These are phyloP conservation scores for Cryptocephalus moraei DNA, from an alignment of 2,888 invertebrate species.

Conservation along the genomic window DNA sequence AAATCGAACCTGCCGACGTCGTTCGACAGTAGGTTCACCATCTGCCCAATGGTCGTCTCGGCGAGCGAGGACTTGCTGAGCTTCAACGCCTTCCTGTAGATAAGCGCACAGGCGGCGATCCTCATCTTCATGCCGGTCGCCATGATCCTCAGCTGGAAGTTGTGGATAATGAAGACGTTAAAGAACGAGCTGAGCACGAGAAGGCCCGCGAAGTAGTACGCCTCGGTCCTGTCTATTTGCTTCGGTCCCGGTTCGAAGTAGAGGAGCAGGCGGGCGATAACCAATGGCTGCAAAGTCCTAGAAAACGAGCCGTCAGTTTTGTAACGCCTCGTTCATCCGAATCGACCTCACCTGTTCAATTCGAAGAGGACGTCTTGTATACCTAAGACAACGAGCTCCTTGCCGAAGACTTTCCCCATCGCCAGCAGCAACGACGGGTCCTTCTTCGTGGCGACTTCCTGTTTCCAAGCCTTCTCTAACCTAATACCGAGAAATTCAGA, in stretches of 20 bases:
- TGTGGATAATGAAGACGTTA: slow-evolving; percentile 50
- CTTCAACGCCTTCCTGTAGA: slow-evolving; percentile 49
- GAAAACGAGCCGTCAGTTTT: too few relatives aligned
- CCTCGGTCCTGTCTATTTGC: slow-evolving; percentile 39
- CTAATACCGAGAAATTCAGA: slow-evolving; percentile 35
- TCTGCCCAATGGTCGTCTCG: slow-evolving; percentile 20
- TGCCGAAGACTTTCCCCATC: slow-evolving; percentile 21
- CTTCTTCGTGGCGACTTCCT: slow-evolving; percentile 17
- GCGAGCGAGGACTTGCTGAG: slow-evolving; percentile 17
- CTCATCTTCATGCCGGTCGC: slow-evolving; percentile 78
- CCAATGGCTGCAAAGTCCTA: slow-evolving; percentile 22
- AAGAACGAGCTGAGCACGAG: slow-evolving; percentile 40
- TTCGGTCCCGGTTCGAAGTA: slow-evolving; percentile 46
- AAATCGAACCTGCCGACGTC: slow-evolving; percentile 71
- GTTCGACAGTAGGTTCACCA: slow-evolving; percentile 21
- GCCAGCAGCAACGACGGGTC: slow-evolving; percentile 23
- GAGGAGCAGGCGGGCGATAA: slow-evolving; percentile 41
- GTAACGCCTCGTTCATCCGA: too few relatives aligned
- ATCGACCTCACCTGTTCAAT: slow-evolving; percentile 18
- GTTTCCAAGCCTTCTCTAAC: slow-evolving; percentile 30
- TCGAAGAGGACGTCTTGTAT: slow-evolving; percentile 12
- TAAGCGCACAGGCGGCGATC: slow-evolving; percentile 69
- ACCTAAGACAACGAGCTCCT: slow-evolving; percentile 14
- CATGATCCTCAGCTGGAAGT: slow-evolving; percentile 74
- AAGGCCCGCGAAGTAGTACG: slow-evolving; percentile 66